Evolutionary conservation across 2,888 invertebrate species (phyloP).

Genomic region (Euphydryas editha): DNA sequence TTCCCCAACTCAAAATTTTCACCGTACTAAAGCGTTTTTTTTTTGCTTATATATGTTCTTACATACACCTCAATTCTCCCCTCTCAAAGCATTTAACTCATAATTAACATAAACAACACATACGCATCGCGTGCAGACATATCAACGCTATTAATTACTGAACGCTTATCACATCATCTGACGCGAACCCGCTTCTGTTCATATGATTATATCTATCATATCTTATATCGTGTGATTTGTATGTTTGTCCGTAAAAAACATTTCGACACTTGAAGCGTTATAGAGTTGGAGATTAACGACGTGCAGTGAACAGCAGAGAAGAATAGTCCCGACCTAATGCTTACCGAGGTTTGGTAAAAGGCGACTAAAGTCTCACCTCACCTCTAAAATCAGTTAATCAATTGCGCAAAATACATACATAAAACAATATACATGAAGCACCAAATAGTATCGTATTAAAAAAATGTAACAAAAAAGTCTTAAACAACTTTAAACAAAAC

Average conservation of each 20-base stretch:
- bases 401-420: neutral
- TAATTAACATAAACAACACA: slow-evolving; percentile 20
- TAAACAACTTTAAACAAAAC: neutral
- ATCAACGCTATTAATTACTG: slow-evolving; percentile 30
- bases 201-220: slow-evolving; percentile 25
- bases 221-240: slow-evolving; percentile 8
- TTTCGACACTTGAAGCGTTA: neutral
- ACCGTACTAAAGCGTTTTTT: too few relatives aligned
- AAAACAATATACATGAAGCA: neutral
- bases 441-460: too few relatives aligned
- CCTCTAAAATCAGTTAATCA: too few relatives aligned
- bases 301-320: too few relatives aligned
- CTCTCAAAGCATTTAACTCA: slow-evolving; percentile 1
- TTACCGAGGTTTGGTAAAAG: too few relatives aligned
- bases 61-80: neutral
- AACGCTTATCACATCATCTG: slow-evolving; percentile 29
- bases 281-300: too few relatives aligned
- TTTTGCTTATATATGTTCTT: neutral
- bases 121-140: slow-evolving; percentile 15
- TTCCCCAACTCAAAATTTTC: too few relatives aligned
- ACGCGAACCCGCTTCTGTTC: slow-evolving; percentile 29
- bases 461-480: neutral
- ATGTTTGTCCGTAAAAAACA: neutral
- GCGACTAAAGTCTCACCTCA: too few relatives aligned
- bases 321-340: too few relatives aligned